phyloP scores from a whole-genome alignment of 1,140 invertebrate species.

The Drosophila watanabei region DNA sequence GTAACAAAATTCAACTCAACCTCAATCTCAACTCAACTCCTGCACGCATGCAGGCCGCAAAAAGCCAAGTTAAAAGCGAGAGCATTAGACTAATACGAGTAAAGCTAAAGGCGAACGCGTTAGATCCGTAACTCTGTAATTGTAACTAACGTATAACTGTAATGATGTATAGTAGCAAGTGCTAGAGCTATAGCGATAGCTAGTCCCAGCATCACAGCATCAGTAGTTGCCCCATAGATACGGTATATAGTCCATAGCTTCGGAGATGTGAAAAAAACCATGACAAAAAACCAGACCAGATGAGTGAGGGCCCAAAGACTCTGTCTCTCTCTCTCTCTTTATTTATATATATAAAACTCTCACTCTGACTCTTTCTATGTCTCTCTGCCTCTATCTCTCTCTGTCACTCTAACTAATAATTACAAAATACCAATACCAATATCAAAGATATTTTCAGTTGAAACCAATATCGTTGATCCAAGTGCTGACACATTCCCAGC shows the following conservation, averaged over 20 bases:
- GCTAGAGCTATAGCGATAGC: conserved; percentile 38
- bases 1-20: conserved; percentile 36
- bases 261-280: conserved; percentile 15
- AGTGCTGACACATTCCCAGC: conserved; percentile 15
- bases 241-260: conserved; percentile 14
- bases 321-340: conserved; percentile 19
- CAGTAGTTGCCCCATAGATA: conserved; percentile 55
- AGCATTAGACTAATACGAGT: conserved; percentile 25
- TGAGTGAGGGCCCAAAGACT: conserved; percentile 13
- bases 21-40: conserved; percentile 36
- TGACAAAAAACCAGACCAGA: conserved; percentile 1
- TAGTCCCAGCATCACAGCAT: conserved; percentile 56
- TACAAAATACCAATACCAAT: conserved; percentile 11
- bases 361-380: conserved; percentile 14
- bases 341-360: neutral
- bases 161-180: conserved; percentile 30
- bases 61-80: conserved; percentile 33
- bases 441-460: conserved; percentile 58
- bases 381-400: conserved; percentile 17
- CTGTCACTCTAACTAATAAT: conserved; percentile 6
- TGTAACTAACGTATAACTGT: conserved; percentile 30
- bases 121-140: conserved; percentile 39
- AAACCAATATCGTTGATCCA: conserved; percentile 13
- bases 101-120: conserved; percentile 27
- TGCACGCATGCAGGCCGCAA: conserved; percentile 43